phyloP scores from a whole-genome alignment of 2,888 invertebrate species.

The Melitaea athalia region DNA sequence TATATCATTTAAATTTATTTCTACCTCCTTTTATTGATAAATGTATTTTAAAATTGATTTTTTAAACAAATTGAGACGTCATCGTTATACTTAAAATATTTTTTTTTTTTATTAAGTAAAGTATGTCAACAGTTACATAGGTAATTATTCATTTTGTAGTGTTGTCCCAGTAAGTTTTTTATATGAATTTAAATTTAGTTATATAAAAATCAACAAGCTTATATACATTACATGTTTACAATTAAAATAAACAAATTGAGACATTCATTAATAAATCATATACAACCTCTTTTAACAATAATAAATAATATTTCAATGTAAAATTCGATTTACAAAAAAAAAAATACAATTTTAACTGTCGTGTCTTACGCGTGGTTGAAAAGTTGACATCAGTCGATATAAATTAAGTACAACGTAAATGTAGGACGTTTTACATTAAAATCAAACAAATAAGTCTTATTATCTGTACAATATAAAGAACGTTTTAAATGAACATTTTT shows the following conservation, averaged over 20 bases:
- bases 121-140: background rate
- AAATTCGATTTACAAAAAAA: background rate
- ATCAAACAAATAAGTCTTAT: too few species aligned
- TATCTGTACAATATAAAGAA: background rate
- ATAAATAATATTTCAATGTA: background rate
- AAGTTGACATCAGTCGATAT: slow-evolving; percentile 4
- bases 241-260: background rate
- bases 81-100: too few species aligned
- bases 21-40: background rate
- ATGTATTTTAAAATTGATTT: too few species aligned
- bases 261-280: background rate
- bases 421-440: background rate
- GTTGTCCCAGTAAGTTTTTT: background rate
- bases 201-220: too few species aligned
- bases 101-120: background rate
- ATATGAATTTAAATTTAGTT: background rate
- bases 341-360: slow-evolving; percentile 1
- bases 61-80: too few species aligned
- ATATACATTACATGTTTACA: too few species aligned
- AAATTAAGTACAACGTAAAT: slow-evolving; percentile 1
- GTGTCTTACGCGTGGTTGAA: background rate
- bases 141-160: background rate
- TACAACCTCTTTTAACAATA: background rate
- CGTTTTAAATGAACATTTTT: background rate
- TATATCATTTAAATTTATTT: slow-evolving; percentile 4